Conservation (phyloP, 2,888 invertebrate species). For the Leptopilina myrica region DNA sequence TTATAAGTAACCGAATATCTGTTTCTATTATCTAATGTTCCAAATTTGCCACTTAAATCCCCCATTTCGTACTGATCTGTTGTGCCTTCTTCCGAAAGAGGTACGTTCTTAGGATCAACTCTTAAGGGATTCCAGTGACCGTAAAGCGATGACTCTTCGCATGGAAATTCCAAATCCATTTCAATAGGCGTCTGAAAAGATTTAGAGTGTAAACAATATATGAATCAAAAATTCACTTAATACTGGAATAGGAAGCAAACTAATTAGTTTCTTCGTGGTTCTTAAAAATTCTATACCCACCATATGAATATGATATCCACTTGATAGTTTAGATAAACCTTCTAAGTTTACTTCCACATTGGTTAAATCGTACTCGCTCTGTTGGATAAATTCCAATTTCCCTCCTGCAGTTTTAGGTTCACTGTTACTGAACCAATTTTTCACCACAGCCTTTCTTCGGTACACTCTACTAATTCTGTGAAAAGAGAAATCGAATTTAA, state of each 20-base stretch:
- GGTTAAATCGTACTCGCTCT: slow-evolving; percentile 90
- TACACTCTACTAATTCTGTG: slow-evolving; percentile 85
- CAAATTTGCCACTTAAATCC: slow-evolving; percentile 91
- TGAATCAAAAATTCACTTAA: no score
- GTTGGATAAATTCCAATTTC: slow-evolving; percentile 89
- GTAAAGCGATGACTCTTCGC: slow-evolving; percentile 88
- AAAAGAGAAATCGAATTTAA: slow-evolving; percentile 38
- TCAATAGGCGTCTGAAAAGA: slow-evolving; percentile 86
- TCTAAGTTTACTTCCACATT: slow-evolving; percentile 87
- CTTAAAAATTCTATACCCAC: slow-evolving; percentile 75
- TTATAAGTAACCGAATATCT: slow-evolving; percentile 82
- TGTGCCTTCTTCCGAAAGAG: slow-evolving; percentile 83
- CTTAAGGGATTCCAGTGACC: slow-evolving; percentile 92
- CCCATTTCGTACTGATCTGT: slow-evolving; percentile 93
- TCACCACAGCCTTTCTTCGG: slow-evolving; percentile 89
- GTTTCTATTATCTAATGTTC: slow-evolving; percentile 83
- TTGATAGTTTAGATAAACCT: slow-evolving; percentile 81
- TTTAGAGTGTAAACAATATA: background rate
- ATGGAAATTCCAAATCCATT: slow-evolving; percentile 90
- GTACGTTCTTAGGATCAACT: slow-evolving; percentile 82
- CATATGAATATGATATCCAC: slow-evolving; percentile 89
- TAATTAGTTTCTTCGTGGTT: no score
- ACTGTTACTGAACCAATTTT: slow-evolving; percentile 93
- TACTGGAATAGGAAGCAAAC: no score
- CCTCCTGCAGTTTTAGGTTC: slow-evolving; percentile 81